These are phyloP conservation scores for Limanda limanda DNA, from an alignment of 2,113 vertebrate genomes.

Conservation along the genomic window DNA sequence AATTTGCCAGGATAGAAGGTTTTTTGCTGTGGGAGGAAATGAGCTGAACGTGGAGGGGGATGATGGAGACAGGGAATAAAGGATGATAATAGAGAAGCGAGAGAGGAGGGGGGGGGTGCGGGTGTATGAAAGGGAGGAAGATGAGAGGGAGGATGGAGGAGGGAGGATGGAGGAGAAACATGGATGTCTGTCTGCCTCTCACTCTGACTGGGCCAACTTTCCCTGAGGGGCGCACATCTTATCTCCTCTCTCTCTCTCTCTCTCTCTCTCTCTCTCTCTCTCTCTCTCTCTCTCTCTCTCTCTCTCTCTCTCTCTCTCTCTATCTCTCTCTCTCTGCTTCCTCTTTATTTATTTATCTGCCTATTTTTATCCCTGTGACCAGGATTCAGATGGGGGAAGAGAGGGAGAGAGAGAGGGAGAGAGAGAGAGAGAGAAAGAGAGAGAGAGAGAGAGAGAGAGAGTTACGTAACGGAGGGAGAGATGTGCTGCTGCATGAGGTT, in stretches of 20 bases:
- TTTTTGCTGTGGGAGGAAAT: neutral
- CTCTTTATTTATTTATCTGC: slow-evolving; percentile 78
- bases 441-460: slow-evolving; percentile 29
- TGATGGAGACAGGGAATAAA: slow-evolving; percentile 16
- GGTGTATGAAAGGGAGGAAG: slow-evolving; percentile 29
- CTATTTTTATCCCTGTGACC: slow-evolving; percentile 79
- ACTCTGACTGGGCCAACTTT: slow-evolving; percentile 58
- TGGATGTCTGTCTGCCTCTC: slow-evolving; percentile 54
- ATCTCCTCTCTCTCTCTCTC: slow-evolving; percentile 72
- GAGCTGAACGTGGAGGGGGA: slow-evolving; percentile 7
- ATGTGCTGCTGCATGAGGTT: neutral
- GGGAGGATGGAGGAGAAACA: slow-evolving; percentile 22
- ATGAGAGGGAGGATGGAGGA: slow-evolving; percentile 8
- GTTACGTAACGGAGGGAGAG: slow-evolving; percentile 72
- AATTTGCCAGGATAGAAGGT: neutral
- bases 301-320: slow-evolving; percentile 65
- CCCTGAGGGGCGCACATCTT: slow-evolving; percentile 63
- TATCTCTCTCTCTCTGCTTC: slow-evolving; percentile 65
- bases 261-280: slow-evolving; percentile 72
- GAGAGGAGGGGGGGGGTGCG: slow-evolving; percentile 12
- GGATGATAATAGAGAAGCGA: slow-evolving; percentile 25
- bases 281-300: slow-evolving; percentile 72
- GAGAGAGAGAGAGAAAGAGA: neutral
- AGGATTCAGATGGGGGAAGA: slow-evolving; percentile 62
- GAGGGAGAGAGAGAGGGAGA: neutral